These are phyloP conservation scores for Tachuris rubrigastra DNA, from an alignment of 2,113 vertebrate species.

Conservation along the genomic window DNA sequence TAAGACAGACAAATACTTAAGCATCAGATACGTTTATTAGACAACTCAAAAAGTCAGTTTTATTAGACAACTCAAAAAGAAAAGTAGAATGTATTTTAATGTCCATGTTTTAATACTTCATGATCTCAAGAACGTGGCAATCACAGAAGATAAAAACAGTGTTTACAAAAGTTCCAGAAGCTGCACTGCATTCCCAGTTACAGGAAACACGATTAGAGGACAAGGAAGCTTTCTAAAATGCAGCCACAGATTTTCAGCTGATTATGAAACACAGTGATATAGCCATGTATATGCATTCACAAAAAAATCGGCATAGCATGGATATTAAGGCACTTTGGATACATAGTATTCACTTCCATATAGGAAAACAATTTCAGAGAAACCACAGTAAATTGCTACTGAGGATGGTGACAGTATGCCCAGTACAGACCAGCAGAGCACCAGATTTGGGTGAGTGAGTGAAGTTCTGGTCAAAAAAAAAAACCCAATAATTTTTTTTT, in stretches of 20 bases:
- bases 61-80: neutral
- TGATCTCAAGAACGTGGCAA: neutral
- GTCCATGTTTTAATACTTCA: neutral
- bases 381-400: neutral
- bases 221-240: neutral
- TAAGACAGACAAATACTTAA: neutral
- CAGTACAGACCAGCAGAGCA: neutral
- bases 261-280: neutral
- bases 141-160: neutral
- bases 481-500: no score
- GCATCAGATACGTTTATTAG: slow-evolving; percentile 35
- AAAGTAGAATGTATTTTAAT: neutral
- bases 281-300: neutral
- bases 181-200: neutral
- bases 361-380: neutral
- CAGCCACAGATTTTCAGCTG: neutral
- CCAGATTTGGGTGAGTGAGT: neutral
- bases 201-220: neutral
- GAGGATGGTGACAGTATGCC: neutral
- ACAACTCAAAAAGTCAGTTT: slow-evolving; percentile 29
- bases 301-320: neutral
- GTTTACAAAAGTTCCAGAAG: slow-evolving; percentile 44
- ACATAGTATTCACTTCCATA: neutral
- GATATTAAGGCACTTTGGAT: slow-evolving; percentile 59
- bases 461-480: neutral